Evolutionary conservation across 2,888 invertebrate genomes (phyloP).

Genomic region (Erynnis tages): DNA sequence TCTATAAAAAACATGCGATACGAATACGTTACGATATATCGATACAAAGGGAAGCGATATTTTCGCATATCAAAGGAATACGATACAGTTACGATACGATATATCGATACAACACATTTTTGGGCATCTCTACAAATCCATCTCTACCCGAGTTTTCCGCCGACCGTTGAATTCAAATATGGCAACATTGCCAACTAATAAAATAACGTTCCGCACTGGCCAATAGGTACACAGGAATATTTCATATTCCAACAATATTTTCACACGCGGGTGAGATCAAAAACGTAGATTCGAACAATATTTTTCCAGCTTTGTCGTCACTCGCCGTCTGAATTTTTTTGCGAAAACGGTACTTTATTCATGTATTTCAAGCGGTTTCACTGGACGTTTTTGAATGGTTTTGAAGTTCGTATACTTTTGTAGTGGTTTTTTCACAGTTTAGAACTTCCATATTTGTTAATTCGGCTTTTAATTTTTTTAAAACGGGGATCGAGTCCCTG

Average conservation of each 20-base stretch:
- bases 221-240: conserved; percentile 30
- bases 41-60: too few relatives aligned
- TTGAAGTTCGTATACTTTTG: not conserved
- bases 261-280: conserved; percentile 31
- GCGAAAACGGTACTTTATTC: conserved; percentile 21
- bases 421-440: too few relatives aligned
- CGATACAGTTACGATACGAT: too few relatives aligned
- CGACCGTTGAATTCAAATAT: conserved; percentile 29
- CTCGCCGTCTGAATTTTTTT: conserved; percentile 19
- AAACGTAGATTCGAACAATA: conserved; percentile 31
- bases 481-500: too few relatives aligned
- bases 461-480: too few relatives aligned
- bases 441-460: too few relatives aligned
- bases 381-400: not conserved
- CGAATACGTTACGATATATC: too few relatives aligned
- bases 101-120: too few relatives aligned
- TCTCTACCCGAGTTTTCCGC: conserved; percentile 13
- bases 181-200: conserved; percentile 30
- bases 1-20: too few relatives aligned
- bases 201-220: conserved; percentile 30
- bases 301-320: conserved; percentile 33
- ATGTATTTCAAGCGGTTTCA: not conserved
- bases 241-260: conserved; percentile 33
- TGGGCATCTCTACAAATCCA: too few relatives aligned
- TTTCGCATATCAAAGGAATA: too few relatives aligned